Conservation (phyloP, 2,797 vertebrate species). For the Bovichtus diacanthus region DNA sequence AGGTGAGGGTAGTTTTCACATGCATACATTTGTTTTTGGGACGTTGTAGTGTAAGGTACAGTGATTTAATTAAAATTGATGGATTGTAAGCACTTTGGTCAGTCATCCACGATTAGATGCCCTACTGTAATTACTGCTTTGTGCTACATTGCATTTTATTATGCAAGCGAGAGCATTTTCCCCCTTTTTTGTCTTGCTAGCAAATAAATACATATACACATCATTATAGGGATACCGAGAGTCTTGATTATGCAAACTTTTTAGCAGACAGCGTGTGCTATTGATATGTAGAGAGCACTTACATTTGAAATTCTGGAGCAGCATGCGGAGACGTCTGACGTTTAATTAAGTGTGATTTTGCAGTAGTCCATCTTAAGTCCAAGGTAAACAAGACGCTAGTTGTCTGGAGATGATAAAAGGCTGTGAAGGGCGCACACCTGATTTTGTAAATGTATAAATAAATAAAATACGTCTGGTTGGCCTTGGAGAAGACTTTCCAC, state of each 20-base stretch:
- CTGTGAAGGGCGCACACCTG: slow-evolving; percentile 5
- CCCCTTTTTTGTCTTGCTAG: background rate
- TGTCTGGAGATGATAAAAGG: slow-evolving; percentile 17
- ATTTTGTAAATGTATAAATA: background rate
- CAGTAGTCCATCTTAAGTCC: background rate
- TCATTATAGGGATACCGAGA: background rate
- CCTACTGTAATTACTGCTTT: slow-evolving; percentile 32
- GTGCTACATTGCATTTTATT: slow-evolving; percentile 27
- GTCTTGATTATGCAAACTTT: slow-evolving; percentile 12
- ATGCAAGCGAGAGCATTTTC: background rate
- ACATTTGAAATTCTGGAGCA: slow-evolving; percentile 11
- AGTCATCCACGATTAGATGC: slow-evolving; percentile 30
- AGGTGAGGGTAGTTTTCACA: background rate
- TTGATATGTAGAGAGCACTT: slow-evolving; percentile 23
- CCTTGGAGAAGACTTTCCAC: background rate
- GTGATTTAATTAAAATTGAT: slow-evolving; percentile 23
- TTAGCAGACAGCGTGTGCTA: slow-evolving; percentile 5
- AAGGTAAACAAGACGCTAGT: slow-evolving; percentile 20
- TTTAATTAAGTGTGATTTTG: slow-evolving; percentile 49
- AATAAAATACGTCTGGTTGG: background rate
- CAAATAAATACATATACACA: background rate
- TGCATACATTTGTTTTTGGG: background rate
- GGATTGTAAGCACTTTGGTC: slow-evolving; percentile 24
- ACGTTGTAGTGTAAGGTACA: slow-evolving; percentile 11
- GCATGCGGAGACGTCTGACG: slow-evolving; percentile 26